Evolutionary conservation across 2,797 vertebrate species (phyloP).

Genomic region (Mallotus villosus): DNA sequence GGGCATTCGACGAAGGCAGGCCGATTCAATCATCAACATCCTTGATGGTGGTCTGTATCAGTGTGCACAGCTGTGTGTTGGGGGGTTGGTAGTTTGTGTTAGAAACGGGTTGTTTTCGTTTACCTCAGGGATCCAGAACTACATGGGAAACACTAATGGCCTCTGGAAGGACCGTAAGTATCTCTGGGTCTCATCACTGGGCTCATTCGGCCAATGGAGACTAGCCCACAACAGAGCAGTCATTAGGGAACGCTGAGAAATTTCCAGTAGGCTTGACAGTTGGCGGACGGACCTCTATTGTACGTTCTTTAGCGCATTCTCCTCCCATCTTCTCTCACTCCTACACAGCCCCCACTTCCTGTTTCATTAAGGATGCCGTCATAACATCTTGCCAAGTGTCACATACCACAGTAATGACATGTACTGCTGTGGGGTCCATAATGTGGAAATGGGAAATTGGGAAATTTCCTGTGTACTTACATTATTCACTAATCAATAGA

Average conservation of each 20-base stretch:
- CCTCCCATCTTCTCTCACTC: not conserved
- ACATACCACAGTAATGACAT: slow-evolving; percentile 22
- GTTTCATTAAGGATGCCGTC: not conserved
- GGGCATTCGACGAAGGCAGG: slow-evolving; percentile 38
- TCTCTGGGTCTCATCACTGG: slow-evolving; percentile 1
- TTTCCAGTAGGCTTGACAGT: not conserved
- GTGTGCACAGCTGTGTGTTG: slow-evolving; percentile 44
- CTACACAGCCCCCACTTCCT: not conserved
- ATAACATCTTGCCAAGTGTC: slow-evolving; percentile 31
- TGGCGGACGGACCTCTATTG: not conserved
- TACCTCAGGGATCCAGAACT: slow-evolving; percentile 25
- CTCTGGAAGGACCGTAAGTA: slow-evolving; percentile 11
- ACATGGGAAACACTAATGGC: slow-evolving; percentile 30
- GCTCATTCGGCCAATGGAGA: not conserved
- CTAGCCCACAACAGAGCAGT: slow-evolving; percentile 5
- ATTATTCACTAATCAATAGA: no score
- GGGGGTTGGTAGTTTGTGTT: slow-evolving; percentile 45
- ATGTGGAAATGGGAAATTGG: no score
- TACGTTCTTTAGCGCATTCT: not conserved
- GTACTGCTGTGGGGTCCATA: not conserved
- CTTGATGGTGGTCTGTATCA: slow-evolving; percentile 49
- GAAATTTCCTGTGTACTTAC: no score
- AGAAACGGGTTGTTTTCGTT: slow-evolving; percentile 37
- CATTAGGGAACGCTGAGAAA: not conserved
- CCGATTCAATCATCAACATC: slow-evolving; percentile 48